Base-by-base conservation (phyloP, 2,113 vertebrate genomes). In the Canis aureus region DNA sequence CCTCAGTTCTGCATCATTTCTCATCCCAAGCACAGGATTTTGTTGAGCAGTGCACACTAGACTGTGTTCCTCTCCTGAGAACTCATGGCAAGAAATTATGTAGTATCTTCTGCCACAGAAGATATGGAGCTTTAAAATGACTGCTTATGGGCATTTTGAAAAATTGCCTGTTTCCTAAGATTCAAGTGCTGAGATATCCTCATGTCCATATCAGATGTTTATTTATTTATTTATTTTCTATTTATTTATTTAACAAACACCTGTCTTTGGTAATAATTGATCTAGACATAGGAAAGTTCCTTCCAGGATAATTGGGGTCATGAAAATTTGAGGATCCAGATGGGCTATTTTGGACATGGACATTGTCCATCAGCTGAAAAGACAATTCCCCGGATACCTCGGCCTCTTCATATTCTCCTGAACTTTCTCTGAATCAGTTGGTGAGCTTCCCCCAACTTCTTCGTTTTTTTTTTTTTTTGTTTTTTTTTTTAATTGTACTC, bases 191-290 rank as follows among this genome's bases (percentile, higher is more conserved):
- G 20, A 91, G 12, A 55, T 93, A 66, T 4, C n/a, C 38, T 84
- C 2, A 78, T 23, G 20, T 10, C 3, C 53, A 35, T 3, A 59
- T 67, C 7, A 1, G 43, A 43, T 43, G 43, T 43, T 8, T 43
- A 4, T 43, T 43, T 43, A 4, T 43, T 43, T 43, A 1, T 43
- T 43, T 43, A 1, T 43, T 43, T 38, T 38, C 38, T 43, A 1
- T 43, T 43, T 43, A 71, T 71, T 82, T 79, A 38, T 27, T 23
- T 83, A 84, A 91, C 19, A 76, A 71, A 88, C 10, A 15, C 60
- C 71, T 67, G 43, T 92, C n/a, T 95, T 69, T 82, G 60, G 35
- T 93, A 60, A 93, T 51, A 96, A 85, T 74, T 82, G 29, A 60
- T 85, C 13, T 80, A 89, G 20, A 79, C 66, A 51, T 32, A 35